Conservation (phyloP, 2,888 invertebrate genomes). For the Pseudeuparius sepicola region DNA sequence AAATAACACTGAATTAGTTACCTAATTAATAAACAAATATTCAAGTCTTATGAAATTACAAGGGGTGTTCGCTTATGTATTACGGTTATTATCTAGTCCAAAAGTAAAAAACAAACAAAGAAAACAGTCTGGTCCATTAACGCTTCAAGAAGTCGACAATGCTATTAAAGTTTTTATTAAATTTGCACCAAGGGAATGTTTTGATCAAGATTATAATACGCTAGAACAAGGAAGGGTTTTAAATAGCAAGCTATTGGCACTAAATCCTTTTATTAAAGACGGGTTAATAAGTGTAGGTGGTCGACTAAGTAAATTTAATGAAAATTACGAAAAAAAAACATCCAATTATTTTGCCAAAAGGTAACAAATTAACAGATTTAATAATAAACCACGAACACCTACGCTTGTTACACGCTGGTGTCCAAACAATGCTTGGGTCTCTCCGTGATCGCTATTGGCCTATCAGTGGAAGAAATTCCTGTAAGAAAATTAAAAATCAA, state of each 20-base stretch:
- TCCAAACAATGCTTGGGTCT: conserved; percentile 16
- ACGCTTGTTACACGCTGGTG: conserved; percentile 20
- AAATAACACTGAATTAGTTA: conserved; percentile 1
- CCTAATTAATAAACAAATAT: background rate
- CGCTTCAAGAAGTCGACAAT: conserved; percentile 8
- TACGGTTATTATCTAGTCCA: conserved; percentile 6
- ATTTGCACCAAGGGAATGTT: conserved; percentile 9
- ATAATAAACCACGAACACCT: conserved; percentile 17
- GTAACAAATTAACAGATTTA: conserved; percentile 16
- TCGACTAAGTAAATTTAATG: conserved; percentile 14
- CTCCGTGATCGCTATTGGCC: conserved; percentile 21
- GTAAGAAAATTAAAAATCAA: conserved; percentile 11
- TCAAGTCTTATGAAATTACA: conserved; percentile 5
- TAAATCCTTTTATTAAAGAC: too few species aligned
- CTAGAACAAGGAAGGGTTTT: too few species aligned
- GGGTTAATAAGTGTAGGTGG: conserved; percentile 18
- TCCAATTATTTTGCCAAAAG: conserved; percentile 17
- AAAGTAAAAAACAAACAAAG: conserved; percentile 1
- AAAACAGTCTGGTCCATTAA: background rate
- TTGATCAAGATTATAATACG: conserved; percentile 10
- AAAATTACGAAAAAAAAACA: conserved; percentile 13
- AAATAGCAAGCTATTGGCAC: too few species aligned
- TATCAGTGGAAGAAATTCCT: conserved; percentile 12
- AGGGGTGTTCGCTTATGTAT: conserved; percentile 7
- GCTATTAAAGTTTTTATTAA: conserved; percentile 10